Conservation (phyloP, 2,797 vertebrate genomes). For the Hippocampus kuda region DNA sequence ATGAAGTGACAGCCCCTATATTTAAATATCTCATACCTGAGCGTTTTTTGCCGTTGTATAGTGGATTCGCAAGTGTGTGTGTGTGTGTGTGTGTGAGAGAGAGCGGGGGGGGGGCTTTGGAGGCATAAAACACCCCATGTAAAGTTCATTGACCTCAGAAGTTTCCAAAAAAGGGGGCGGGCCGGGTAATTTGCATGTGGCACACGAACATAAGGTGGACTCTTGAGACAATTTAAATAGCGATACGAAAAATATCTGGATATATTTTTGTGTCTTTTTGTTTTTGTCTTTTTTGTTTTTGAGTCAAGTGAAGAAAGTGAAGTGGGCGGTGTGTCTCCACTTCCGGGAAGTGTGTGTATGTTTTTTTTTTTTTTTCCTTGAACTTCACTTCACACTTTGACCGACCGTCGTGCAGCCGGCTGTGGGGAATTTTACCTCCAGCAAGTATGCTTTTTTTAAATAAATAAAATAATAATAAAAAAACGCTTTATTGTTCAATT, state of each 20-base stretch:
- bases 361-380: not conserved
- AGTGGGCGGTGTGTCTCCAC: conserved; percentile 30
- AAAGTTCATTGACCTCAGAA: conserved; percentile 63
- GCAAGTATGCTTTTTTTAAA: conserved; percentile 32
- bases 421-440: conserved; percentile 11
- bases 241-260: not conserved
- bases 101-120: not conserved
- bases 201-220: not conserved
- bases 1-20: not conserved
- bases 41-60: not conserved
- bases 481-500: not conserved
- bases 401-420: conserved; percentile 1
- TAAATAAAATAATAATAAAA: no score
- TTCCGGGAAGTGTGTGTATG: conserved; percentile 12
- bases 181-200: conserved; percentile 13
- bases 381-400: conserved; percentile 5
- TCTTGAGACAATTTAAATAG: not conserved
- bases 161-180: conserved; percentile 28
- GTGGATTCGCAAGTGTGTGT: not conserved
- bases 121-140: not conserved
- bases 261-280: not conserved
- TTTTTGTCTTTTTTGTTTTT: not conserved
- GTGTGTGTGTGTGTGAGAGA: not conserved
- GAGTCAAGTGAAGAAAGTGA: not conserved
- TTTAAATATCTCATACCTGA: not conserved